Base-by-base conservation (phyloP, 2,113 vertebrate genomes). In the Octodon degus region DNA sequence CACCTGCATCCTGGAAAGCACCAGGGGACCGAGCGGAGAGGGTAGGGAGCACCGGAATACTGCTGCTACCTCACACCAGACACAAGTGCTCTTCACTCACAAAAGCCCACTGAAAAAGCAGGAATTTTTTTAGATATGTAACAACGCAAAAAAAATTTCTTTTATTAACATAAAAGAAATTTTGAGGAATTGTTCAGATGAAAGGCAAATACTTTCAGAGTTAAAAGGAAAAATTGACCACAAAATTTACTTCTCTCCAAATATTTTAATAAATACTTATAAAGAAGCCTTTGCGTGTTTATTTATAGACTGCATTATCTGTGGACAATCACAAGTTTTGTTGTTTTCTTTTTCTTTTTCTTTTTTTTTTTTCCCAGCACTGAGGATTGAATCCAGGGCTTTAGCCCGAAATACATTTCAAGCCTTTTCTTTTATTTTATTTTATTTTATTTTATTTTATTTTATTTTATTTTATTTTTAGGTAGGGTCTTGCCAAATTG, bases 221-320 rank as follows among this genome's bases (percentile, higher is more conserved):
- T 88, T 47, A 72, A n/a, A 89, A 85, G 30, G 63, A 70, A 85
- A 58, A 86, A 14, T 25, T 7, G 53, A 25, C 25, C 53, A 55
- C 27, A 2, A 1, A 0, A 16, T 10, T 67, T 58, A 19, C 24
- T 43, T 60, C 7, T 63, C 8, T 67, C 32, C 58, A 37, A 24
- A 47, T 1, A 37, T 10, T 6, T 30, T 22, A 22, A 16, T 3
- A 63, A 55, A 79, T 3, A 50, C 55, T 11, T 7, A 22, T 1
- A 13, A 47, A n/a, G 40, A 80, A 4, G 25, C n/a, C 34, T 27
- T 3, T n/a, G 0, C 13, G 6, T 63, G 58, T 34, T 60, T 10
- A 1, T 13, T 4, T 32, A 12, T 5, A 62, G 25, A 3, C 0
- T 10, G 50, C 0, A 8, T 47, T 17, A 62, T 14, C 58, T 72